Evolutionary conservation across 1,140 invertebrate genomes (phyloP).

Genomic region (Cotesia typhae): DNA sequence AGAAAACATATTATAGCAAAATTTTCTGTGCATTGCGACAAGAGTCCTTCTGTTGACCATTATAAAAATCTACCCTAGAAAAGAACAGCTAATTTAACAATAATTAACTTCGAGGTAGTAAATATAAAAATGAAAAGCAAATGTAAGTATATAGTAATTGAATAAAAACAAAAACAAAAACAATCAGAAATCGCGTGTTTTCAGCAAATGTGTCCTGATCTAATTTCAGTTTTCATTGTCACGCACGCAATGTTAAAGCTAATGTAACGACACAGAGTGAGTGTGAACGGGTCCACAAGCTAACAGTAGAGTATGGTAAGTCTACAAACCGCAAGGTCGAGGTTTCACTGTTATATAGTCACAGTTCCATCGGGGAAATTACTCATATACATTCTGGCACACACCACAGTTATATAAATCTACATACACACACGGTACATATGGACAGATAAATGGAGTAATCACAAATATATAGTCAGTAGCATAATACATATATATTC

Average conservation of each 20-base stretch:
- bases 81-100: too few species aligned
- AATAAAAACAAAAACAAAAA: neutral
- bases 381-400: neutral
- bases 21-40: too few species aligned
- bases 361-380: neutral
- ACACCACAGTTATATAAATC: neutral
- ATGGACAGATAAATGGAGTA: too few species aligned
- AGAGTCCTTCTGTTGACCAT: too few species aligned
- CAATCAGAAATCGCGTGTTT: neutral
- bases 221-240: constrained; percentile 20
- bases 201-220: neutral
- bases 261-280: too few species aligned
- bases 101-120: neutral
- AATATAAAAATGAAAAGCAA: neutral
- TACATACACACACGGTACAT: neutral
- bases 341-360: neutral
- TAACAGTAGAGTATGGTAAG: constrained; percentile 2
- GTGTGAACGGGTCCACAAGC: constrained; percentile 6
- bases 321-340: constrained; percentile 8
- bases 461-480: too few species aligned
- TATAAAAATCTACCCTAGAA: too few species aligned
- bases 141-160: neutral
- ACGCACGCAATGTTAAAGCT: constrained; percentile 10
- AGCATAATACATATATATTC: too few species aligned
- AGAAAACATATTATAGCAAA: too few species aligned